Evolutionary conservation across 1,140 invertebrate species (phyloP).

Genomic region (Apocrypta bakeri): DNA sequence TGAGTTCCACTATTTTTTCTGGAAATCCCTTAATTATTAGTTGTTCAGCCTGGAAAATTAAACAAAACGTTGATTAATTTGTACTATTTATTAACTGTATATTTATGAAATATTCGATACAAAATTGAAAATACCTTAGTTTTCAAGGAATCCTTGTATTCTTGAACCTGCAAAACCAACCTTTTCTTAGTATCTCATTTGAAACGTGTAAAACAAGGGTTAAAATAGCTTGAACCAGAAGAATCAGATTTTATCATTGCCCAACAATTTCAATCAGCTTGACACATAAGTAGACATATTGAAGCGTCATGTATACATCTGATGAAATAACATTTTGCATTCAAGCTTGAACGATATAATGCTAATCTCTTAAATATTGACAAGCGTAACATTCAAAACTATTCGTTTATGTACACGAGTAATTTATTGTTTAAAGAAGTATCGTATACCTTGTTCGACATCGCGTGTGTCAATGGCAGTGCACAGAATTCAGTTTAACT

Average conservation of each 20-base stretch:
- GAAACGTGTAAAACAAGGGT: neutral
- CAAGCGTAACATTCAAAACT: neutral
- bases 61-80: conserved; percentile 12
- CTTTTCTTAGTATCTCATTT: conserved; percentile 53
- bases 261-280: too few species aligned
- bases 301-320: too few species aligned
- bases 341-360: neutral
- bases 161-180: conserved; percentile 81
- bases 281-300: too few species aligned
- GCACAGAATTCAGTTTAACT: neutral
- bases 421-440: too few species aligned
- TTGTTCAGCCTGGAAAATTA: conserved; percentile 80
- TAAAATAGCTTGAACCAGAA: too few species aligned
- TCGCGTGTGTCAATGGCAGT: neutral
- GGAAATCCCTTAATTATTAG: conserved; percentile 91
- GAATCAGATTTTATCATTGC: too few species aligned
- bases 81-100: neutral
- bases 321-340: too few species aligned
- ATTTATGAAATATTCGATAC: neutral
- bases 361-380: neutral
- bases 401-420: too few species aligned
- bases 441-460: conserved; percentile 4
- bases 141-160: conserved; percentile 89
- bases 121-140: conserved; percentile 74
- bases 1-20: conserved; percentile 91